These are phyloP conservation scores for Xestia xanthographa DNA, from an alignment of 2,888 invertebrate genomes.

Conservation along the genomic window DNA sequence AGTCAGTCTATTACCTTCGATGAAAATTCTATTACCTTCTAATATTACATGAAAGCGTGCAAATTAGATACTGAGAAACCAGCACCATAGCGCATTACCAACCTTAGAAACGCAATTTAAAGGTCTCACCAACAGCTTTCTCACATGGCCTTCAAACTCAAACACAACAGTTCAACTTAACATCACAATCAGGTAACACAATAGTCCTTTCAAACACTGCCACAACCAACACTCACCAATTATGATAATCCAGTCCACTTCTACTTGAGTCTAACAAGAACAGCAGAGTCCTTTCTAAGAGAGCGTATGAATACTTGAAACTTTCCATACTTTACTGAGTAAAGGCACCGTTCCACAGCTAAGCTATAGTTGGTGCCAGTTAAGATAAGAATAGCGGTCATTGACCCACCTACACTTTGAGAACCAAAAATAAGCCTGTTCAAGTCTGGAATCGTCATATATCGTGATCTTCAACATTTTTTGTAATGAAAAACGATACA, in stretches of 20 bases:
- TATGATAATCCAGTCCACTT: constrained; percentile 42
- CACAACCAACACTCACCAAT: constrained; percentile 25
- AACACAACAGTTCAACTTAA: background rate
- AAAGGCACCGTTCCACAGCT: background rate
- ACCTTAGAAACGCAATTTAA: background rate
- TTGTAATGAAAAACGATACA: too few relatives aligned
- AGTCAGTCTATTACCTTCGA: too few relatives aligned
- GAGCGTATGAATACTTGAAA: constrained; percentile 18
- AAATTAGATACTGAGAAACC: background rate
- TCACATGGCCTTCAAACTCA: background rate
- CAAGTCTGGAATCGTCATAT: too few relatives aligned
- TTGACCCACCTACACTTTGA: too few relatives aligned
- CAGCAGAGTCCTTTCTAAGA: constrained; percentile 10
- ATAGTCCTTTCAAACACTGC: background rate
- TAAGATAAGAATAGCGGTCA: too few relatives aligned
- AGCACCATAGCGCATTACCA: background rate
- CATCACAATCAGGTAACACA: background rate
- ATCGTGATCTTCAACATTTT: too few relatives aligned
- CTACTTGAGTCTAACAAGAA: background rate
- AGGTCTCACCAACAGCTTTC: background rate
- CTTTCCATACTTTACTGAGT: constrained; percentile 18
- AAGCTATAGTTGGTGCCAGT: too few relatives aligned
- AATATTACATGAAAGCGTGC: too few relatives aligned
- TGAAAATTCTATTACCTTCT: too few relatives aligned
- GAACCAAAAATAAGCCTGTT: too few relatives aligned